A percentile compares a stretch with the other conserved stretches of the same genome.
phyloP scores from a whole-genome alignment of 2,888 invertebrate genomes.

The Euzetes globulus region DNA sequence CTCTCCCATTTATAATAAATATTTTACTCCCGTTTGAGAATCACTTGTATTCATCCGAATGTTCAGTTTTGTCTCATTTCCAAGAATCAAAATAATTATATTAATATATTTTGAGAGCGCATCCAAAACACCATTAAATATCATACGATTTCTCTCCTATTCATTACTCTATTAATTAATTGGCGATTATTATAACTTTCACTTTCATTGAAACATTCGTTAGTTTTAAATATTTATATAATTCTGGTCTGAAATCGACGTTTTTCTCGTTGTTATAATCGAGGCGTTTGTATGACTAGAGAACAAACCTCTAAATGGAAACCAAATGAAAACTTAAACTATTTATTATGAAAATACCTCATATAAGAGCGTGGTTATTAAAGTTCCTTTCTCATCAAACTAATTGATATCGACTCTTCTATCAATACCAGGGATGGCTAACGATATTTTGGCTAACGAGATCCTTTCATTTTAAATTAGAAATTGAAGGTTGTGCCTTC shows the following conservation, averaged over 20 bases:
- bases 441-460: too few relatives aligned
- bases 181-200: background rate
- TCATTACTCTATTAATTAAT: background rate
- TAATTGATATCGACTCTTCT: background rate
- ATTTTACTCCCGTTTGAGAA: too few relatives aligned
- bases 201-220: background rate
- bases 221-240: constrained; percentile 7
- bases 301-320: background rate
- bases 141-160: too few relatives aligned
- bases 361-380: constrained; percentile 15
- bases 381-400: constrained; percentile 24
- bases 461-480: too few relatives aligned
- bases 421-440: too few relatives aligned
- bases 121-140: too few relatives aligned
- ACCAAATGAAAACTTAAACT: background rate
- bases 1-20: too few relatives aligned
- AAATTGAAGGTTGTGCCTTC: too few relatives aligned
- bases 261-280: background rate
- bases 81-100: too few relatives aligned
- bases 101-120: too few relatives aligned
- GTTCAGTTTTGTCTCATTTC: too few relatives aligned
- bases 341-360: background rate
- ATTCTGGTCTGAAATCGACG: background rate
- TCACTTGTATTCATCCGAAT: too few relatives aligned
- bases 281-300: background rate